Evolutionary conservation across 2,888 invertebrate genomes (phyloP).

Genomic region (Himalopsyche anomala): DNA sequence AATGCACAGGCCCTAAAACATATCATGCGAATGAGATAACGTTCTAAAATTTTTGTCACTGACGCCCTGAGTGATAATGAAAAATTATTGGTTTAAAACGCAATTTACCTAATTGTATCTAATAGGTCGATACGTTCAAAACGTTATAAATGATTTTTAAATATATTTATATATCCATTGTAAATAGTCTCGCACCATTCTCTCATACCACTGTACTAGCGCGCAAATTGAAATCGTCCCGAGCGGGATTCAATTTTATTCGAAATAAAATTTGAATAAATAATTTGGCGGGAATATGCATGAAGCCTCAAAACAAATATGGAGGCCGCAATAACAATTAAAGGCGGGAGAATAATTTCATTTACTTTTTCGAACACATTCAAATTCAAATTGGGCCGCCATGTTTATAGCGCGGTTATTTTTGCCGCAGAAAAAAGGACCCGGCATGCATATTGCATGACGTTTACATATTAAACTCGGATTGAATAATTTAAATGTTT

Average conservation of each 20-base stretch:
- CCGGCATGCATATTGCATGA: conserved; percentile 18
- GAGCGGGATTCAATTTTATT: conserved; percentile 7
- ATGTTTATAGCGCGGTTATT: conserved; percentile 34
- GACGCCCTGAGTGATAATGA: too few relatives aligned
- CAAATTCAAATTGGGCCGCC: conserved; percentile 29
- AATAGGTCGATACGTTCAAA: too few relatives aligned
- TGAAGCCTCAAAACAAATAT: conserved; percentile 26
- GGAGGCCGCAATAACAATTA: conserved; percentile 34
- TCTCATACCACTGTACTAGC: neutral
- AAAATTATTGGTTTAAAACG: too few relatives aligned
- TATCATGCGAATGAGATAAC: too few relatives aligned
- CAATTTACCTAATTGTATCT: too few relatives aligned
- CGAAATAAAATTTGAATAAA: conserved; percentile 34
- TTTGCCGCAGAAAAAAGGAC: neutral
- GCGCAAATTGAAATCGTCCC: neutral
- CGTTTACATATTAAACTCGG: neutral
- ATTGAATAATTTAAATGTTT: neutral
- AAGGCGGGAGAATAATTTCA: conserved; percentile 20
- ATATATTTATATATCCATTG: too few relatives aligned
- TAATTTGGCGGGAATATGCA: conserved; percentile 26
- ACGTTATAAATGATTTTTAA: too few relatives aligned
- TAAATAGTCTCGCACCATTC: too few relatives aligned
- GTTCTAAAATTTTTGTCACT: too few relatives aligned
- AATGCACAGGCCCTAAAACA: too few relatives aligned
- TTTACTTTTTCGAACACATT: conserved; percentile 10